Percentiles rank a stretch among this genome's conserved stretches.
Evolutionary conservation across 2,888 invertebrate genomes (phyloP).

Genomic region (Plebejus anna): DNA sequence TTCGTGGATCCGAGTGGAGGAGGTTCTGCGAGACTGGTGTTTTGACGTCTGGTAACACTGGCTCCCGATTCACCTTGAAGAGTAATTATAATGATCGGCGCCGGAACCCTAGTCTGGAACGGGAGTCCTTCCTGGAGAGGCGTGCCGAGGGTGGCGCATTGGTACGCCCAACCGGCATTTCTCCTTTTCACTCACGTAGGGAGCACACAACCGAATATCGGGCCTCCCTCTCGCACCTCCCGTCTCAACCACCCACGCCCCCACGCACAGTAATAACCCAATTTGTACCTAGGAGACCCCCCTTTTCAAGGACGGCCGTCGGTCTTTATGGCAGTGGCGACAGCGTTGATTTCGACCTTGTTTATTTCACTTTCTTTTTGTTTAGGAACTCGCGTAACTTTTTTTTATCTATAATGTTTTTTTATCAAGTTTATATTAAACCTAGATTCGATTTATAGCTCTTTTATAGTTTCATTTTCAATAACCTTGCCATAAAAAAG

Average conservation of each 20-base stretch:
- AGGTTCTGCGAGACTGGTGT: neutral
- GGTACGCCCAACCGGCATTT: constrained; percentile 69
- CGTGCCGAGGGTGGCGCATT: constrained; percentile 73
- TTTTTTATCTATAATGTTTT: constrained; percentile 61
- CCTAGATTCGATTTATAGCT: constrained; percentile 7
- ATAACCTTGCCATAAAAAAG: neutral
- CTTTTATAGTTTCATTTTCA: constrained; percentile 26
- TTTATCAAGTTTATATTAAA: constrained; percentile 38
- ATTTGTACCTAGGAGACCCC: constrained; percentile 71
- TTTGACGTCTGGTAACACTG: constrained; percentile 35
- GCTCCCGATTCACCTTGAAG: constrained; percentile 75
- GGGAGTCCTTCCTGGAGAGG: constrained; percentile 75
- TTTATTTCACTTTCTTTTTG: constrained; percentile 80
- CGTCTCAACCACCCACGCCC: constrained; percentile 68
- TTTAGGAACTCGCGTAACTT: constrained; percentile 76
- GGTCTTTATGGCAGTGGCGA: constrained; percentile 79
- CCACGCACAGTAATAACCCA: constrained; percentile 78
- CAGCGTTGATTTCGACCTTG: constrained; percentile 80
- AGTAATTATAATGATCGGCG: constrained; percentile 80
- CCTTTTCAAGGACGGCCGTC: constrained; percentile 80
- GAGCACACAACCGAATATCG: constrained; percentile 39
- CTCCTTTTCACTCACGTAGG: constrained; percentile 48
- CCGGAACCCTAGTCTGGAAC: constrained; percentile 72
- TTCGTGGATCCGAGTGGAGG: neutral
- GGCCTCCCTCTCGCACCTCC: constrained; percentile 55